Conservation (phyloP, 2,888 invertebrate genomes). For the Melipona beecheii region DNA sequence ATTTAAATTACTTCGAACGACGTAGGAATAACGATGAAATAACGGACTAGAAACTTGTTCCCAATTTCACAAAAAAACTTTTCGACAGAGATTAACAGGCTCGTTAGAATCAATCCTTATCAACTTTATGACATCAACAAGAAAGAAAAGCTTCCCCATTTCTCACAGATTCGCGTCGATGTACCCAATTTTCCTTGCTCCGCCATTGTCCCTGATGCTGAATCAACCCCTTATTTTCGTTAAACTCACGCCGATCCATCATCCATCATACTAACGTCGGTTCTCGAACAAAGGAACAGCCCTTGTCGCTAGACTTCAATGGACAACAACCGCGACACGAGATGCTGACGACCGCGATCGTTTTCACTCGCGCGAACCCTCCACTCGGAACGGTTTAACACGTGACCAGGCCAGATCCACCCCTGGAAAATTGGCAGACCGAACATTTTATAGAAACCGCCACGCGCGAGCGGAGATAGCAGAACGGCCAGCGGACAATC, state of each 20-base stretch:
- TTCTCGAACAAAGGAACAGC: not conserved
- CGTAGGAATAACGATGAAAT: too few relatives aligned
- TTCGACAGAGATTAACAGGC: not conserved
- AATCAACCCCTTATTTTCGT: not conserved
- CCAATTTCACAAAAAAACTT: not conserved
- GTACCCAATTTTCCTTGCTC: not conserved
- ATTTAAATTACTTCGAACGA: too few relatives aligned
- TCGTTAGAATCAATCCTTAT: not conserved
- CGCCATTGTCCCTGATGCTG: not conserved
- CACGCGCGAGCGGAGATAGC: not conserved
- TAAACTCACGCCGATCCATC: slow-evolving; percentile 4
- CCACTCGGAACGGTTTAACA: slow-evolving; percentile 54
- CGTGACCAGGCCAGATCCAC: slow-evolving; percentile 61
- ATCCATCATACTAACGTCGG: not conserved
- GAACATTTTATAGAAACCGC: slow-evolving; percentile 41
- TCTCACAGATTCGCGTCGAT: not conserved
- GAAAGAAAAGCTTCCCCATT: not conserved
- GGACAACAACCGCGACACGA: slow-evolving; percentile 14
- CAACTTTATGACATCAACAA: not conserved
- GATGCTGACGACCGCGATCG: not conserved
- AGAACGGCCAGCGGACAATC: slow-evolving; percentile 21
- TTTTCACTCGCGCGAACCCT: slow-evolving; percentile 8
- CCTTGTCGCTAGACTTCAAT: not conserved
- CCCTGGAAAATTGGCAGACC: slow-evolving; percentile 31
- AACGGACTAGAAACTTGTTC: too few relatives aligned